Percentiles rank a stretch among this genome's conserved stretches.
Evolutionary conservation across 2,888 invertebrate genomes (phyloP).

Genomic region (Calliscelio sp.): DNA sequence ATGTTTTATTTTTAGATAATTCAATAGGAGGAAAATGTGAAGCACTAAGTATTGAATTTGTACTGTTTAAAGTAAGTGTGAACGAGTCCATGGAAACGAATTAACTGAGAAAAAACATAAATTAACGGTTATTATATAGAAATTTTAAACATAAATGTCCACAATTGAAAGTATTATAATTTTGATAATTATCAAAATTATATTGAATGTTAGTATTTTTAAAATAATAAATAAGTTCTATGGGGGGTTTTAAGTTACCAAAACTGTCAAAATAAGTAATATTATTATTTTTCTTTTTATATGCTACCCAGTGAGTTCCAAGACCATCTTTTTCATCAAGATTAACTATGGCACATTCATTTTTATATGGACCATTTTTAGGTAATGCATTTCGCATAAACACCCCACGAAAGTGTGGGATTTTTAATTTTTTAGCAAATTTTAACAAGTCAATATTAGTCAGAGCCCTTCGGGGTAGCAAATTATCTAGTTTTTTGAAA

Average conservation of each 20-base stretch:
- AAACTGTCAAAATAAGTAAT: constrained; percentile 5
- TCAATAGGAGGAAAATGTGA: not conserved
- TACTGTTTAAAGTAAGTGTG: not conserved
- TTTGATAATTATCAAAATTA: not conserved
- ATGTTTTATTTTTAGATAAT: constrained; percentile 70
- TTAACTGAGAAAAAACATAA: not conserved
- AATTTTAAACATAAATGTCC: not conserved
- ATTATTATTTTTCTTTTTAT: not conserved
- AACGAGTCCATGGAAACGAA: not conserved
- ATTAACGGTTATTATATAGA: not conserved
- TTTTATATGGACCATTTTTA: not conserved
- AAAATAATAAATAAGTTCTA: not conserved
- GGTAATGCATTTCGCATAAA: constrained; percentile 78
- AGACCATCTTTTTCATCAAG: constrained; percentile 51
- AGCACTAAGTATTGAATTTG: not conserved
- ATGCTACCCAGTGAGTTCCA: constrained; percentile 79
- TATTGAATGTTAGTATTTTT: not conserved
- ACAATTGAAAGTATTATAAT: not conserved
- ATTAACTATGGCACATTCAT: constrained; percentile 55
- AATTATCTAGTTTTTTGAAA: constrained; percentile 64
- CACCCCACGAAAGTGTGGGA: constrained; percentile 81
- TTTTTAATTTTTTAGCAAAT: constrained; percentile 75
- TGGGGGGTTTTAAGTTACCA: not conserved
- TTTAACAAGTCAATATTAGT: constrained; percentile 79
- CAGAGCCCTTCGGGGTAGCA: constrained; percentile 78